These are phyloP conservation scores for Gnathonemus longibarbis DNA, from an alignment of 2,113 vertebrate species.

Conservation along the genomic window DNA sequence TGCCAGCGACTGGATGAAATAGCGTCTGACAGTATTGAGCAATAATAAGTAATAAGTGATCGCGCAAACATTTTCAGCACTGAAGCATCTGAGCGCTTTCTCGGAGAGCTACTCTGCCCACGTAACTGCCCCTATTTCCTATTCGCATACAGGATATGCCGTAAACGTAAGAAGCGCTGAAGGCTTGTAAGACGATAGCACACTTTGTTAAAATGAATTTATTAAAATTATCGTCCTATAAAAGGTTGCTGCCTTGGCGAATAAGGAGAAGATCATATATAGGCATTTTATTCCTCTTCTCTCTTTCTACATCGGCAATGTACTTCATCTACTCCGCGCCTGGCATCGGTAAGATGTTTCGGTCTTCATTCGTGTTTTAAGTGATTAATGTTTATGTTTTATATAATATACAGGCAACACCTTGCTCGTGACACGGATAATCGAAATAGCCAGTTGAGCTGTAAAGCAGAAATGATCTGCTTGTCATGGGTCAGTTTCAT, in stretches of 20 bases:
- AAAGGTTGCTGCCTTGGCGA: slow-evolving; percentile 33
- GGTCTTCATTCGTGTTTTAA: not conserved
- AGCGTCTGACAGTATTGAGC: not conserved
- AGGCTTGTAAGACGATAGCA: not conserved
- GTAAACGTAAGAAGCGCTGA: not conserved
- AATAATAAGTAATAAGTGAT: not conserved
- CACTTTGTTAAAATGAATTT: not conserved
- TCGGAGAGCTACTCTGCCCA: not conserved
- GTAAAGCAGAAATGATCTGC: not conserved
- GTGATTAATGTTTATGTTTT: not conserved
- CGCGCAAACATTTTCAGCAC: not conserved
- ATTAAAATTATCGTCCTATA: not conserved
- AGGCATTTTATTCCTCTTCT: slow-evolving; percentile 63
- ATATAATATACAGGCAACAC: not conserved
- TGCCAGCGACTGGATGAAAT: not conserved
- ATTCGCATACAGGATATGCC: not conserved
- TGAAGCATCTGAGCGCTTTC: not conserved
- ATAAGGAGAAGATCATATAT: slow-evolving; percentile 59
- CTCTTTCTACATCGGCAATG: slow-evolving; percentile 62
- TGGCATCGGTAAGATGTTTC: slow-evolving; percentile 57
- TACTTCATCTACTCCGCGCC: slow-evolving; percentile 71
- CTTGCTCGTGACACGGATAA: not conserved
- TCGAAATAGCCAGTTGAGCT: not conserved
- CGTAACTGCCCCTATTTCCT: not conserved
- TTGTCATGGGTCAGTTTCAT: not conserved